Base-by-base conservation (phyloP, 2,797 vertebrate genomes). In the Xerus rutilus region DNA sequence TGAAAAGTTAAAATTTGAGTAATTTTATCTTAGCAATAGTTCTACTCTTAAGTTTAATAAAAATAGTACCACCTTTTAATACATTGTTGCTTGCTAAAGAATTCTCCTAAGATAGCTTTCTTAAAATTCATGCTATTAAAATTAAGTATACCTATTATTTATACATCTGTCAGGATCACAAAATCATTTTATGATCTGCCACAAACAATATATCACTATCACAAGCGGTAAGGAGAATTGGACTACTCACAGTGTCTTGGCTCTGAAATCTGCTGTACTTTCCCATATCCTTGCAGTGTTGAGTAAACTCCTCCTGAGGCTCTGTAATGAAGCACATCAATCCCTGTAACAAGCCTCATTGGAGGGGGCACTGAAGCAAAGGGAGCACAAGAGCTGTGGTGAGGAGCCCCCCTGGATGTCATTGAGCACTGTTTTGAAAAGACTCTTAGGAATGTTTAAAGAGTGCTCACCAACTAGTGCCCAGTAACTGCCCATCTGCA, bases 101-200 rank as follows among this genome's bases (percentile, higher is more conserved):
- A 79, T 86, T 78, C 62, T 69, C 76, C 62, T 62, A 83, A 92
- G 8, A 35, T 76, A 45, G 25, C 49, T 25, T 86, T 74, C 30
- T 78, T 92, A 92, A 96, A 89, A 73, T 59, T 85, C 20, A 54
- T 23, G 47, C 67, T 84, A 73, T 70, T 94, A 89, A 84, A 92
- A 82, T 83, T 77, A 77, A 87, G 5, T 79, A 14, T 23, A n/a
- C 12, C 7, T 57, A 65, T 65, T 72, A 11, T 11, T 85, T 65
- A 14, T 39, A 54, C 1, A 62, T 91, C 25, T 70, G 10, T n/a
- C 21, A 39, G 13, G 20, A 83, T 91, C 73, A 95, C 35, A 78
- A 65, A 73, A 88, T 54, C 30, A 28, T 74, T 15, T 11, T 30
- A 47, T 49, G 3, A 28, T 92, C 94, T 93, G 65, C 54, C 17